These are phyloP conservation scores for Littorina saxatilis DNA, from an alignment of 1,140 invertebrate species.

Conservation along the genomic window DNA sequence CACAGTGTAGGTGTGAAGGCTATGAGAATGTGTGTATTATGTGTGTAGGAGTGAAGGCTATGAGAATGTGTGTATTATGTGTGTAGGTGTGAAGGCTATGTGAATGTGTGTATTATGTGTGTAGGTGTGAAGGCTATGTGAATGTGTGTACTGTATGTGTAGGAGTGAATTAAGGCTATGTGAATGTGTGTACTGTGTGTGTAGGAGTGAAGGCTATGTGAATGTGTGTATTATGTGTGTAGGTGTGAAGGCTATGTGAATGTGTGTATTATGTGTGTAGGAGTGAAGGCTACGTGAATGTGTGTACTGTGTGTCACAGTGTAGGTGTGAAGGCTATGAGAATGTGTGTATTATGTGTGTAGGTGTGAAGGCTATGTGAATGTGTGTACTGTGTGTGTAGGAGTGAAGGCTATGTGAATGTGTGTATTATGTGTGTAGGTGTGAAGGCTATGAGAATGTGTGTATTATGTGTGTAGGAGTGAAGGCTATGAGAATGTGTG, in stretches of 20 bases:
- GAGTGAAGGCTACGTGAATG: slow-evolving; percentile 71
- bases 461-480: slow-evolving; percentile 59
- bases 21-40: no score
- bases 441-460: slow-evolving; percentile 72
- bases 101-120: no score
- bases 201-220: slow-evolving; percentile 71
- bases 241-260: slow-evolving; percentile 73
- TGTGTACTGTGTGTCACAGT: slow-evolving; percentile 39
- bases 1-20: no score
- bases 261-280: slow-evolving; percentile 53
- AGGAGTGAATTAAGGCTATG: no score
- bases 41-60: no score
- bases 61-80: no score
- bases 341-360: slow-evolving; percentile 56
- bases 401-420: slow-evolving; percentile 71
- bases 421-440: slow-evolving; percentile 53
- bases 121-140: no score
- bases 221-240: slow-evolving; percentile 40
- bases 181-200: slow-evolving; percentile 39
- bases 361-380: slow-evolving; percentile 73
- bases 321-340: slow-evolving; percentile 72
- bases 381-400: slow-evolving; percentile 53
- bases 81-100: no score
- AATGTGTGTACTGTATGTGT: no score
- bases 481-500: slow-evolving; percentile 70